These are phyloP conservation scores for Chaenocephalus aceratus DNA, from an alignment of 2,113 vertebrate species.

Conservation along the genomic window DNA sequence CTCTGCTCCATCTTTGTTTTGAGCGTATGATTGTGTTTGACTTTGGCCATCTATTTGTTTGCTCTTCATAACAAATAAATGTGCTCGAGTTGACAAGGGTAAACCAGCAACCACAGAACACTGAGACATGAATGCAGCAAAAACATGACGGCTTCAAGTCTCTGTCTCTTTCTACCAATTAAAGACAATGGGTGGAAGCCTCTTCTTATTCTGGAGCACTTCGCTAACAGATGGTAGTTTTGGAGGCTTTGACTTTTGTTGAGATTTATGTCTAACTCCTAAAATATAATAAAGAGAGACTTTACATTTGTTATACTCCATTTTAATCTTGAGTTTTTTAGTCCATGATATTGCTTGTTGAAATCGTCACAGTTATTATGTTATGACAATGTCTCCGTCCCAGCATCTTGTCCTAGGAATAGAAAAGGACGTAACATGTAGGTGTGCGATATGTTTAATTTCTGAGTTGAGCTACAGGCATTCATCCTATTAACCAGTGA, in stretches of 20 bases:
- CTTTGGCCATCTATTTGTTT: slow-evolving; percentile 41
- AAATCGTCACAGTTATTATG: too few relatives aligned
- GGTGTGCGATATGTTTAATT: not conserved
- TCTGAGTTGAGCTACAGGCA: not conserved
- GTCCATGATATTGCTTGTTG: too few relatives aligned
- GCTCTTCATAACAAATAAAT: slow-evolving; percentile 17
- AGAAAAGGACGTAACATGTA: too few relatives aligned
- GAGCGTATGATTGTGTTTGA: slow-evolving; percentile 32
- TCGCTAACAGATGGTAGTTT: slow-evolving; percentile 62
- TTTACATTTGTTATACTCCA: too few relatives aligned
- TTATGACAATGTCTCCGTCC: too few relatives aligned
- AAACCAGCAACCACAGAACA: slow-evolving; percentile 36
- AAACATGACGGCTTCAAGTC: slow-evolving; percentile 33
- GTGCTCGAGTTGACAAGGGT: slow-evolving; percentile 28
- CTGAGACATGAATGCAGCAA: slow-evolving; percentile 17
- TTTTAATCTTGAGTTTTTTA: too few relatives aligned
- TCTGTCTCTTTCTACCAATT: slow-evolving; percentile 53
- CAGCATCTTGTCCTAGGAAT: too few relatives aligned
- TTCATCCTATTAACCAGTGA: not conserved
- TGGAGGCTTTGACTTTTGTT: slow-evolving; percentile 34
- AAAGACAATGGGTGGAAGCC: slow-evolving; percentile 62
- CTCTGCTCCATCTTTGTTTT: slow-evolving; percentile 18
- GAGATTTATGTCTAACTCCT: too few relatives aligned
- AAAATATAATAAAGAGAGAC: too few relatives aligned
- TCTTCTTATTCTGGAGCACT: slow-evolving; percentile 17